A percentile compares a stretch with the other conserved stretches of the same genome.
These are phyloP conservation scores for Stichopus horrens DNA, from an alignment of 53 echinoderm and acorn worm species.

Conservation along the genomic window DNA sequence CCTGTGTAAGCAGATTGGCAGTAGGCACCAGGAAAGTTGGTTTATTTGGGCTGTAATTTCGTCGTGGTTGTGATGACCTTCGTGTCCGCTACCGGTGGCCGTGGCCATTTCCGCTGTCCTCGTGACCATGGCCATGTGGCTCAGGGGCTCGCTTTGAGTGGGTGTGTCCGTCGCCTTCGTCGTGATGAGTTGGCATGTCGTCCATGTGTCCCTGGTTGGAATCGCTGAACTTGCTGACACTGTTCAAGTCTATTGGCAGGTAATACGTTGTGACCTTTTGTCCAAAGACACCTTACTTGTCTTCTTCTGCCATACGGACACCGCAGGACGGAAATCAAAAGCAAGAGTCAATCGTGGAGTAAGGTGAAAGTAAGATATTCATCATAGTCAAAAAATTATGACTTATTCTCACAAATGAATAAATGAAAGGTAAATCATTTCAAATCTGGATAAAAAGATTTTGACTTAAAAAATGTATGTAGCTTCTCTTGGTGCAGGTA, in stretches of 20 bases:
- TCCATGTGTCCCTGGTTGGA: neutral
- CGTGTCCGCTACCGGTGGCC: neutral
- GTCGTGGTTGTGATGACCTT: neutral
- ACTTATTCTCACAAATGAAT: no score
- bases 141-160: slow-evolving; percentile 56
- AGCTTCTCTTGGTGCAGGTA: no score
- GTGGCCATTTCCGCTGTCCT: slow-evolving; percentile 16
- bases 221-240: slow-evolving; percentile 2
- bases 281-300: slow-evolving; percentile 36
- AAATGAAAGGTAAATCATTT: no score
- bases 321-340: neutral
- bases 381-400: no score
- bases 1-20: slow-evolving; percentile 60
- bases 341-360: no score
- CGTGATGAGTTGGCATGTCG: neutral
- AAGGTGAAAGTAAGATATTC: no score
- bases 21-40: slow-evolving; percentile 51
- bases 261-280: slow-evolving; percentile 59
- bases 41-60: slow-evolving; percentile 55
- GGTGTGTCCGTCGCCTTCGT: slow-evolving; percentile 44
- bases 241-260: slow-evolving; percentile 72
- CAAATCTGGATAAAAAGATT: no score
- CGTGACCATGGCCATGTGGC: slow-evolving; percentile 54
- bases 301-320: neutral
- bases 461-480: no score